Base-by-base conservation (phyloP, 1,140 invertebrate species). In the Drosophila pectinifera region DNA sequence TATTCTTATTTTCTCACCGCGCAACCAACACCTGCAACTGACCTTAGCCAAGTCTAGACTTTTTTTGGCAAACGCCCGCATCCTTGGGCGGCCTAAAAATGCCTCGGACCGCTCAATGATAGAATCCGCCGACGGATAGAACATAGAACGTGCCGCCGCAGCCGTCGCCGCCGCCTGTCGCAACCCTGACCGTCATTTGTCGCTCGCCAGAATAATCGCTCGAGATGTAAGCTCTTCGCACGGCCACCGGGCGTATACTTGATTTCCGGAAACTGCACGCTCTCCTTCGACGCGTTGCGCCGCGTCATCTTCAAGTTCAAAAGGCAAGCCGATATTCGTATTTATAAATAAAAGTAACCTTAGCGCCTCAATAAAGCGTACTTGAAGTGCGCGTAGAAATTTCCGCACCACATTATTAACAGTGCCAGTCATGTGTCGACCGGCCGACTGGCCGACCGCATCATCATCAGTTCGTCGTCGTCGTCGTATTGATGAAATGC, bases 51-150 rank as follows among this genome's bases (percentile, higher is more conserved):
- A 65, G 31, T 73, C 45, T 65, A 49, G 61, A 45, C 76, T 54
- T 68, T 85, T 85, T 39, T 88, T 88, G 84, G 84, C 84, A 84
- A 69, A 54, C 65, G 59, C 46, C 39, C 73, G 54, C 63, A 88
- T 89, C 84, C 84, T 88, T 88, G 84, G 31, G 20, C 13, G 11
- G 61, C 68, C 84, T 84, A 89, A 89, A 83, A 83, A 78, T 74
- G 84, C 80, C 80, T 80, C 77, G 64, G 69, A 73, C 46, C 65
- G 42, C 61, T 86, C 83, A 86, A 76, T 88, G 79, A 22, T 49
- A 68, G 64, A 69, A 53, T 61, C 31, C 56, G 43, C 26, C 43
- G 59, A 13, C 26, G 24, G 24, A 14, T 28, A 45, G 67, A 55
- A 53, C 65, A 62, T 85, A 76, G 73, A 76, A 81, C 78, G 82